Evolutionary conservation across 2,888 invertebrate species (phyloP).

Genomic region (Napeogenes inachia): DNA sequence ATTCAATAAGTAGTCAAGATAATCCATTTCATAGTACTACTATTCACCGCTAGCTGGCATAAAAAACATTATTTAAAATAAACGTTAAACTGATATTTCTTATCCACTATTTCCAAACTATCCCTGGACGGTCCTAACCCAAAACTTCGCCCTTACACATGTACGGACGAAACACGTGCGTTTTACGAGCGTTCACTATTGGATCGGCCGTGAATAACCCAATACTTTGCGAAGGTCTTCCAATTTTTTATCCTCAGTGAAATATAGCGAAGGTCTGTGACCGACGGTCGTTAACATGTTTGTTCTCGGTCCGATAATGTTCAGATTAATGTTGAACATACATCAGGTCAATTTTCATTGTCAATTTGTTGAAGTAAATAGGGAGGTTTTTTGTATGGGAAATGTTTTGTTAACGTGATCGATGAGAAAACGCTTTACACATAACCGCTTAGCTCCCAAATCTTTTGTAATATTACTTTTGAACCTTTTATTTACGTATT

Average conservation of each 20-base stretch:
- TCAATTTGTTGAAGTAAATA: conserved; percentile 34
- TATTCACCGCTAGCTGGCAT: conserved; percentile 25
- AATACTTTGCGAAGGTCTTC: conserved; percentile 16
- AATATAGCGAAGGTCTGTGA: conserved; percentile 38
- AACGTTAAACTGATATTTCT: conserved; percentile 14
- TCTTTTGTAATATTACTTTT: too few relatives aligned
- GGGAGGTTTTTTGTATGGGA: conserved; percentile 30
- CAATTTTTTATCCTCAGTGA: conserved; percentile 53
- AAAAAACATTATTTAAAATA: background rate
- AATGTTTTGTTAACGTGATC: conserved; percentile 23
- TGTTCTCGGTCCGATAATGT: conserved; percentile 44
- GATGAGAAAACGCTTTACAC: background rate
- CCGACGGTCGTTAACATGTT: conserved; percentile 40
- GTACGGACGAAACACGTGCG: conserved; percentile 70
- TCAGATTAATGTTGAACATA: conserved; percentile 49
- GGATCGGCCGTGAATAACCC: conserved; percentile 60
- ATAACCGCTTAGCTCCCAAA: too few relatives aligned
- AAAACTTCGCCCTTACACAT: conserved; percentile 71
- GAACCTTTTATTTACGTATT: too few relatives aligned
- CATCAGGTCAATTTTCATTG: conserved; percentile 37
- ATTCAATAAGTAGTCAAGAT: conserved; percentile 3
- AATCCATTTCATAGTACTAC: conserved; percentile 9
- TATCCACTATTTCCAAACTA: conserved; percentile 43
- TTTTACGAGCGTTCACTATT: conserved; percentile 71
- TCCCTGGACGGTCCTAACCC: conserved; percentile 65